phyloP scores from a whole-genome alignment of 2,113 vertebrate genomes.

The Raja brachyura region DNA sequence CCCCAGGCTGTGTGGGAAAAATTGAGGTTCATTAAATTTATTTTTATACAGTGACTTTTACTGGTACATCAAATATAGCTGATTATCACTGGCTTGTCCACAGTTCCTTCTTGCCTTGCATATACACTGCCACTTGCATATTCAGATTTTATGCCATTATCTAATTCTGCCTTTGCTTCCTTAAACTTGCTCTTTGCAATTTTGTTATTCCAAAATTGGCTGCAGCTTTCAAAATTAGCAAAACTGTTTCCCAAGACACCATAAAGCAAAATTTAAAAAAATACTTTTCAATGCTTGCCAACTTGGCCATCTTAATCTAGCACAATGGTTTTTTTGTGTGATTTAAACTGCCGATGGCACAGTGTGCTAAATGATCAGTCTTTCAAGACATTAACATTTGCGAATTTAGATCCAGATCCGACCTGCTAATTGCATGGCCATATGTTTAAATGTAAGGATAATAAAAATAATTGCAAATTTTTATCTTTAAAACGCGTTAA shows the following conservation, averaged over 20 bases:
- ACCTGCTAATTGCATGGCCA: constrained; percentile 29
- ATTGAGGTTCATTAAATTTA: constrained; percentile 13
- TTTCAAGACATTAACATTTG: constrained; percentile 38
- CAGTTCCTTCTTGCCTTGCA: neutral
- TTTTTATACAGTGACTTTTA: constrained; percentile 9
- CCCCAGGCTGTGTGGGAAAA: constrained; percentile 23
- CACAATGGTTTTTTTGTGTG: constrained; percentile 31
- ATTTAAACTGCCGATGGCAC: constrained; percentile 37
- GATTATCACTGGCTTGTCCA: neutral
- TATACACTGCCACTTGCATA: neutral
- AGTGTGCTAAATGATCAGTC: constrained; percentile 37
- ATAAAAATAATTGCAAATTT: constrained; percentile 13
- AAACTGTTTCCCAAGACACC: constrained; percentile 30
- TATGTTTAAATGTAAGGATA: constrained; percentile 36
- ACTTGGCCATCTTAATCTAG: constrained; percentile 32
- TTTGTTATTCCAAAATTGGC: constrained; percentile 5
- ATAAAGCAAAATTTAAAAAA: constrained; percentile 34
- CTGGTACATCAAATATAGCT: neutral
- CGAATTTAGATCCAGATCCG: constrained; percentile 26
- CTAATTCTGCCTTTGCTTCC: constrained; percentile 14
- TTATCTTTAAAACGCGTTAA: constrained; percentile 27
- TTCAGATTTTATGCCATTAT: constrained; percentile 7
- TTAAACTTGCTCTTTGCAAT: neutral
- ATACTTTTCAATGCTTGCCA: constrained; percentile 34
- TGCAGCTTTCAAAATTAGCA: constrained; percentile 24